Base-by-base conservation (phyloP, 2,888 invertebrate species). In the Sisyra terminalis region DNA sequence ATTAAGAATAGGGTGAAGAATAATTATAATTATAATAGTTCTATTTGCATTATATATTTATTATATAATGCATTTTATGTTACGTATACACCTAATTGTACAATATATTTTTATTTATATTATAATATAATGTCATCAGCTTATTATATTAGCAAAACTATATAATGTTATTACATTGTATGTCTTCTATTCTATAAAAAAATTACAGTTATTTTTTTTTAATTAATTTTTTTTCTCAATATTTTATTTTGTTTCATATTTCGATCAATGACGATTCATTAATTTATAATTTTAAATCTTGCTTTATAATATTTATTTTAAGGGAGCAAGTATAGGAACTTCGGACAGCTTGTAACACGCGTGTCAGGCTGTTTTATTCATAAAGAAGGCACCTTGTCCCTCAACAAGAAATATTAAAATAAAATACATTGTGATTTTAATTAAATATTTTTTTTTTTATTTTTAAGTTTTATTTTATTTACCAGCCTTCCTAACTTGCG, bases 381-480 rank as follows among this genome's bases (percentile, higher is more conserved):
- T 43, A 35, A 30, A 43, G 43, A 50, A 50, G 50, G 50, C 51
- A 51, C 50, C 47, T 43, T 46, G 50, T 49, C 49, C 49, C 50
- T 49, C 50, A 51, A 50, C 50, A 50, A 48, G 42, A 41, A 44
- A 39, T 40, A 40, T 17, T 29, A 37, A 29, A 37, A 34, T 17
- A 41, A 39, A 17, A 37, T 18, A 24, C 24, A 24, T 24, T 24
- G 24, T 24, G 24, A 24, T 24, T 24, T 24, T 24, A 24, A 7
- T 24, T 24, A 24, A 24, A 24, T 24, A 24, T 24, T 24, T 24
- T 24, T 24, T 24, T 24, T 24, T 24, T 24, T 24, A 24, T 24
- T 24, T 24, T 24, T 5, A 3, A 7, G 3, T 24, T 24, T 24
- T 5, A 24, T 24, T 24, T 24, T 24, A 6, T 6, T 32, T 29